Percentiles rank a stretch among this genome's conserved stretches.
These are phyloP conservation scores for Morpho achilles DNA, from an alignment of 2,888 invertebrate genomes.

Conservation along the genomic window DNA sequence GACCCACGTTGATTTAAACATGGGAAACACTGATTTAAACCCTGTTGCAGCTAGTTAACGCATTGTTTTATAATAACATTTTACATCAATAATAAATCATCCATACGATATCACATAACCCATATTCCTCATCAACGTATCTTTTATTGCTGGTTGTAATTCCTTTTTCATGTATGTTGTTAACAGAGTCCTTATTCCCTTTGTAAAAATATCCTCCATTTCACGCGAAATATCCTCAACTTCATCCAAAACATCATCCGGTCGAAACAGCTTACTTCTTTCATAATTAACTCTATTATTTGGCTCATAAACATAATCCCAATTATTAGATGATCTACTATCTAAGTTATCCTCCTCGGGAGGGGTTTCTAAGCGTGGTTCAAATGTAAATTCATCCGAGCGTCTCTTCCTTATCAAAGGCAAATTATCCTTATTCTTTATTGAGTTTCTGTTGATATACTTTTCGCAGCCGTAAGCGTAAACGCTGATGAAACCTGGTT, in stretches of 20 bases:
- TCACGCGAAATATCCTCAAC: conserved; percentile 85
- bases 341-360: conserved; percentile 38
- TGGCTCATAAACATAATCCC: conserved; percentile 60
- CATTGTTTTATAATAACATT: conserved; percentile 18
- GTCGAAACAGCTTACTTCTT: conserved; percentile 68
- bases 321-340: conserved; percentile 49
- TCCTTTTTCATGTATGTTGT: conserved; percentile 92
- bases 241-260: conserved; percentile 78
- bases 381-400: conserved; percentile 67
- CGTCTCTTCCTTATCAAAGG: conserved; percentile 53
- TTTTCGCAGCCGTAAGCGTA: conserved; percentile 90
- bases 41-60: too few species aligned
- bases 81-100: conserved; percentile 43
- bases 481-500: conserved; percentile 91
- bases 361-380: conserved; percentile 46
- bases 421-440: conserved; percentile 58
- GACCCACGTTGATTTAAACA: too few species aligned
- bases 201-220: conserved; percentile 91
- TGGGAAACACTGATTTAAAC: too few species aligned
- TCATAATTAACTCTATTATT: conserved; percentile 59
- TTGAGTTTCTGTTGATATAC: conserved; percentile 66
- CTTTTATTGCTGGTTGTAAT: conserved; percentile 90
- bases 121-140: conserved; percentile 92
- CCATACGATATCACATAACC: conserved; percentile 93
- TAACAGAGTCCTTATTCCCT: conserved; percentile 88